These are phyloP conservation scores for Penaeus monodon DNA, from an alignment of 2,888 invertebrate species.

Conservation along the genomic window DNA sequence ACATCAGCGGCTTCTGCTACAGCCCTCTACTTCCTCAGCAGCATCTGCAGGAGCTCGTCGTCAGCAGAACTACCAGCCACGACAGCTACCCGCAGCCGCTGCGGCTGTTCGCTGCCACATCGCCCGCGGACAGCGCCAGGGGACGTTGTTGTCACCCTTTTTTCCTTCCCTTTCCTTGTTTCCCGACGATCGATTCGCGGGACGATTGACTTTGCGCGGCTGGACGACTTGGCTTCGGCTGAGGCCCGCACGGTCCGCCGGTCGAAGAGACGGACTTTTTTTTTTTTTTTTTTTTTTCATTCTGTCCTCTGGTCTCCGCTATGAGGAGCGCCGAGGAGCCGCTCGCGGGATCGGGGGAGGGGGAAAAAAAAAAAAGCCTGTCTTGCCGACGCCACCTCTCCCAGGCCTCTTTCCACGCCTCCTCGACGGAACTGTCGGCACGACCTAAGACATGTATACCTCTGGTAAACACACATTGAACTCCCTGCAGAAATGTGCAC, in stretches of 20 bases:
- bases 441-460: slow-evolving; percentile 21
- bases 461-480: background rate
- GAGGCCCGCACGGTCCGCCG: slow-evolving; percentile 11
- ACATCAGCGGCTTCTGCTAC: background rate
- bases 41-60: slow-evolving; percentile 39
- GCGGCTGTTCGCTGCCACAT: background rate
- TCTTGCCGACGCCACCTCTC: background rate
- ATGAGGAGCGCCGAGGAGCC: slow-evolving; percentile 34
- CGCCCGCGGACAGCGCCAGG: background rate
- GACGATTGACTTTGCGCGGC: background rate
- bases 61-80: slow-evolving; percentile 65
- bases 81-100: slow-evolving; percentile 42
- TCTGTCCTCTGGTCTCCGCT: slow-evolving; percentile 39
- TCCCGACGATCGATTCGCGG: slow-evolving; percentile 8
- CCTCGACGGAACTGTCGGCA: slow-evolving; percentile 6
- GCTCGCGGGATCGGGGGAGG: slow-evolving; percentile 39
- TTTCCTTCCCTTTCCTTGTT: background rate
- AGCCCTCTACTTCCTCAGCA: background rate
- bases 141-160: background rate
- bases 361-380: too few relatives aligned
- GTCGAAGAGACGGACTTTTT: slow-evolving; percentile 49
- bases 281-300: too few relatives aligned
- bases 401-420: slow-evolving; percentile 10
- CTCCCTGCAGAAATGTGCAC: too few relatives aligned
- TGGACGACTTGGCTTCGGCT: background rate